Evolutionary conservation across 1,140 invertebrate species (phyloP), one percentile per base, ranked within the genome.

Genomic region (Mizuhopecten yessoensis): DNA sequence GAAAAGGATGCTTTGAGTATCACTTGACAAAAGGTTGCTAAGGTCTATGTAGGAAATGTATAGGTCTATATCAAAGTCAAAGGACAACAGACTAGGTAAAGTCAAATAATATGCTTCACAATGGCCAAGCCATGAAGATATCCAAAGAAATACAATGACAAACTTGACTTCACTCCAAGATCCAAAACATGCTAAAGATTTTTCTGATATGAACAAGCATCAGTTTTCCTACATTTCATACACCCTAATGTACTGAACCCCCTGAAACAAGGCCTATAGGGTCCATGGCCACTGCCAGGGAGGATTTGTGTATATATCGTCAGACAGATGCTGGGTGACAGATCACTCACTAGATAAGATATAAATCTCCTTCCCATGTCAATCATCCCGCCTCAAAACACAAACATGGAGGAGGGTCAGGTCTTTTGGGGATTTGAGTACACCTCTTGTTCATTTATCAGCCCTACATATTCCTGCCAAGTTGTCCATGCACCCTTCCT

Each of bases 351-450:
- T 17, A 39, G 36, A 39, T 39, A 39, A 39, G 57, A 75, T 75
- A 75, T 75, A 9, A n/a, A 75, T 75, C 57, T 75, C 57, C 57
- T 75, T 75, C 57, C 57, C 57, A 75, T 75, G 57, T 75, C 57
- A 75, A 75, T 75, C 57, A 75, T 75, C 57, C 57, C n/a, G 1
- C 2, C 29, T n/a, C 23, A 75, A 75, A 75, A 75, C 57, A 75
- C 57, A 23, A 75, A 75, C 57, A 75, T 75, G 57, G 57, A 75
- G 57, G 11, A n/a, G 29, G 57, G 57, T 75, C 57, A 75, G 23
- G 57, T 29, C 57, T 29, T n/a, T n/a, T 29, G 57, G 57, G 57
- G n/a, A n/a, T 75, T 75, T 29, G 5, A 75, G 57, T 75, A 75
- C 57, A 75, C 23, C 57, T 29, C 57, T 75, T 29, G 57, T 29